Percentiles rank a stretch among this genome's conserved stretches.
phyloP scores from a whole-genome alignment of 1,140 invertebrate species.

The Globodera rostochiensis region DNA sequence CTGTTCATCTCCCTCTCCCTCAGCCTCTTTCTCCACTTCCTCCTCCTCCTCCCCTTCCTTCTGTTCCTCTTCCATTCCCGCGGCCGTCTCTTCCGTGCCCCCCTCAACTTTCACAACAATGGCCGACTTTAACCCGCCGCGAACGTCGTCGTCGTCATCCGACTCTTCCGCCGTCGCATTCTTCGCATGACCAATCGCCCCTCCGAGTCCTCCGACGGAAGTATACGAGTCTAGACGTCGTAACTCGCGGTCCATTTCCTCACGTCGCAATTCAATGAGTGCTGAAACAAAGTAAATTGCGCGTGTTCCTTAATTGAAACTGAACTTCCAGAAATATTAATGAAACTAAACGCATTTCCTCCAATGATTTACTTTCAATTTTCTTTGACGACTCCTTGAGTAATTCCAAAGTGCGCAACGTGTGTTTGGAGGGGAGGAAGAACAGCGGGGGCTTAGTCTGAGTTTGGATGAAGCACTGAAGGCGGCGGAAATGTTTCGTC shows the following conservation, averaged over 20 bases:
- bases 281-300: constrained; percentile 18
- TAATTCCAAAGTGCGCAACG: constrained; percentile 69
- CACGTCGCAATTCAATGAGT: constrained; percentile 42
- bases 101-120: constrained; percentile 16
- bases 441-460: constrained; percentile 83
- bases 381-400: constrained; percentile 50
- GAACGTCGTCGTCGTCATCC: constrained; percentile 5
- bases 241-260: constrained; percentile 41
- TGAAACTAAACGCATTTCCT: neutral
- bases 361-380: constrained; percentile 39
- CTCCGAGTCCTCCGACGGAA: neutral
- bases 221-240: constrained; percentile 25
- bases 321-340: neutral
- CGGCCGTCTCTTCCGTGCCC: neutral
- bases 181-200: constrained; percentile 7
- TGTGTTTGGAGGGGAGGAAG: constrained; percentile 79
- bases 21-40: neutral
- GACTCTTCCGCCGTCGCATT: neutral
- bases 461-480: constrained; percentile 83
- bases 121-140: constrained; percentile 9
- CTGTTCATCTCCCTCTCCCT: neutral
- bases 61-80: neutral
- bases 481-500: constrained; percentile 78
- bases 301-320: neutral
- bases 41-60: neutral